These are phyloP conservation scores for Ciconia nigra DNA, from an alignment of 2,797 vertebrate genomes.

Conservation along the genomic window DNA sequence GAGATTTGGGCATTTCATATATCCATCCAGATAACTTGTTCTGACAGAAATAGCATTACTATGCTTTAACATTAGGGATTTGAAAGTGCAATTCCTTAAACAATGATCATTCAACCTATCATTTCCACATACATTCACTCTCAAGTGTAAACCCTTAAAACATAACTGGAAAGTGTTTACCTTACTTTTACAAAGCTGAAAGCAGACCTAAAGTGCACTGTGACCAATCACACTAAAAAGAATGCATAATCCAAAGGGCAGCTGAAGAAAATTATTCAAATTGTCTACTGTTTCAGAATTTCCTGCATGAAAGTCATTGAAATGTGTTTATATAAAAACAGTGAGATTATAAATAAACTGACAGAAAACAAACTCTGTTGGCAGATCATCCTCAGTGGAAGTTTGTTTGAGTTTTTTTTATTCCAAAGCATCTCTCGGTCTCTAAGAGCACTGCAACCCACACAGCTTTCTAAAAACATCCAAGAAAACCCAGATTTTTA, in stretches of 20 bases:
- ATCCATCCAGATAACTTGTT: neutral
- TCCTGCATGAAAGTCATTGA: neutral
- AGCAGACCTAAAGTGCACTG: neutral
- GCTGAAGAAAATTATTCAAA: slow-evolving; percentile 1
- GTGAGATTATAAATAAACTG: neutral
- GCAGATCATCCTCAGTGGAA: neutral
- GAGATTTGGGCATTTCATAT: neutral
- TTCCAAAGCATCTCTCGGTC: neutral
- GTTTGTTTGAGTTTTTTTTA: neutral
- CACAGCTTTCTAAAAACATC: neutral
- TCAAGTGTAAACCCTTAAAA: neutral
- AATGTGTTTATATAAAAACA: neutral
- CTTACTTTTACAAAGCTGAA: neutral
- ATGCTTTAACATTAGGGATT: neutral
- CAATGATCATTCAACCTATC: neutral
- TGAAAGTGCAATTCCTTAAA: neutral
- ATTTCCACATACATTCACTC: neutral
- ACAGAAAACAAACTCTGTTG: neutral
- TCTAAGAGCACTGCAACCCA: neutral
- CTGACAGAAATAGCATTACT: neutral
- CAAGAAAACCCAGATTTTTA: neutral
- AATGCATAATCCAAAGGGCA: neutral
- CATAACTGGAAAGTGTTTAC: neutral
- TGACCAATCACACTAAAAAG: neutral
- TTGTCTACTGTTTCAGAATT: neutral